Evolutionary conservation across 2,797 vertebrate species (phyloP).

Genomic region (Tragopan temminckii): DNA sequence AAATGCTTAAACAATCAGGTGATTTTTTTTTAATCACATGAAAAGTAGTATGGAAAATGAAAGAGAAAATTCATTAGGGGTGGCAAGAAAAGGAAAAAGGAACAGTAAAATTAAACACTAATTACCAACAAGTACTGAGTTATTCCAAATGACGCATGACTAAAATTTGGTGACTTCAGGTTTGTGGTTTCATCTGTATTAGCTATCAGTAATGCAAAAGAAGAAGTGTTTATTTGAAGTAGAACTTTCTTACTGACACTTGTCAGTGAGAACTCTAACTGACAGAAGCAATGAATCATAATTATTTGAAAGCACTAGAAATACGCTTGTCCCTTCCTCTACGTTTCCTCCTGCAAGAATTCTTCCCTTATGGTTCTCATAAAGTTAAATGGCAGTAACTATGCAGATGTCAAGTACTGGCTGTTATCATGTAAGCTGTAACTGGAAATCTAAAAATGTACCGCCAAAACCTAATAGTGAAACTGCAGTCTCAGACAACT

Average conservation of each 20-base stretch:
- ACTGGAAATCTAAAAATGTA: slow-evolving; percentile 80
- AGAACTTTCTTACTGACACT: slow-evolving; percentile 27
- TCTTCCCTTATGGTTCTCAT: slow-evolving; percentile 27
- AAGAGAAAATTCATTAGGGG: slow-evolving; percentile 54
- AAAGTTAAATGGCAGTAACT: slow-evolving; percentile 52
- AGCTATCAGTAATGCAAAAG: slow-evolving; percentile 55
- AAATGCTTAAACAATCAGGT: neutral
- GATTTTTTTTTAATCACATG: neutral
- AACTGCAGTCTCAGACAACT: slow-evolving; percentile 74
- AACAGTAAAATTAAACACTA: slow-evolving; percentile 26
- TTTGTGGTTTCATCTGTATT: slow-evolving; percentile 58
- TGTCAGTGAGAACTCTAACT: slow-evolving; percentile 13
- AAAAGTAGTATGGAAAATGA: neutral
- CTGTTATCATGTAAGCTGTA: slow-evolving; percentile 70
- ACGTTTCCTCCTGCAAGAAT: neutral
- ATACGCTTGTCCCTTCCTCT: neutral
- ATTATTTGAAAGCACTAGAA: slow-evolving; percentile 50
- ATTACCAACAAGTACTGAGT: slow-evolving; percentile 15
- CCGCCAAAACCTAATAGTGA: slow-evolving; percentile 77
- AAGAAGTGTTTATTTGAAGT: slow-evolving; percentile 56
- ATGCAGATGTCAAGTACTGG: slow-evolving; percentile 32
- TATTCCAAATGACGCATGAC: slow-evolving; percentile 27
- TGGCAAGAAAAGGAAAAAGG: slow-evolving; percentile 59
- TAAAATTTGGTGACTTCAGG: slow-evolving; percentile 23
- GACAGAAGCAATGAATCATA: slow-evolving; percentile 7